Evolutionary conservation across 1,140 invertebrate genomes (phyloP).

Genomic region (Lasaia peninsularis): DNA sequence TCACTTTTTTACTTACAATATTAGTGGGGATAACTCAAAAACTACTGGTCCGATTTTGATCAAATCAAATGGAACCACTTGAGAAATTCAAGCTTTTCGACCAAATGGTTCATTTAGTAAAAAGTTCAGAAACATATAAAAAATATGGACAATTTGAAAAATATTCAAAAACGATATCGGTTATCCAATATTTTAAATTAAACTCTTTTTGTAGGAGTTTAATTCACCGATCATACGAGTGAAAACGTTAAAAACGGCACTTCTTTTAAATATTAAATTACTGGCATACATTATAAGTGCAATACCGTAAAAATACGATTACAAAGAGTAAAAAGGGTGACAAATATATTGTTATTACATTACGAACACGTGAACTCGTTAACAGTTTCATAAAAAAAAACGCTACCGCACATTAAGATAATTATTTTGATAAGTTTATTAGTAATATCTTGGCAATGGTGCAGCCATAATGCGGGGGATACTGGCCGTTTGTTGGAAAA

Average conservation of each 20-base stretch:
- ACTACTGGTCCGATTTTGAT: no score
- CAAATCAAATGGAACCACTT: no score
- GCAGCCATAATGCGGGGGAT: neutral
- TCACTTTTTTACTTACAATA: no score
- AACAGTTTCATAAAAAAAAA: slow-evolving; percentile 15
- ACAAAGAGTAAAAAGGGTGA: neutral
- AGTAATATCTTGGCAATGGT: neutral
- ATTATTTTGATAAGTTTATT: slow-evolving; percentile 10
- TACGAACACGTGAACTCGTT: slow-evolving; percentile 16
- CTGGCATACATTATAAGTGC: neutral
- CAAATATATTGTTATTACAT: slow-evolving; percentile 17
- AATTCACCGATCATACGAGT: no score
- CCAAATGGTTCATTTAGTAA: neutral
- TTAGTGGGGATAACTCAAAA: no score
- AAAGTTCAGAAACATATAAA: no score
- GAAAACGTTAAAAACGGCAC: no score
- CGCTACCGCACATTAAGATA: neutral
- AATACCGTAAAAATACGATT: slow-evolving; percentile 11
- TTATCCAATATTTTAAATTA: no score
- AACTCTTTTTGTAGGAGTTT: no score
- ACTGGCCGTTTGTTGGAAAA: neutral
- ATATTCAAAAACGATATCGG: no score
- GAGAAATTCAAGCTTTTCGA: no score
- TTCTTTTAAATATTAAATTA: slow-evolving; percentile 14
- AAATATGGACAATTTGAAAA: no score